These are phyloP conservation scores for Drosophila paulistorum DNA, from an alignment of 1,140 invertebrate species.

Conservation along the genomic window DNA sequence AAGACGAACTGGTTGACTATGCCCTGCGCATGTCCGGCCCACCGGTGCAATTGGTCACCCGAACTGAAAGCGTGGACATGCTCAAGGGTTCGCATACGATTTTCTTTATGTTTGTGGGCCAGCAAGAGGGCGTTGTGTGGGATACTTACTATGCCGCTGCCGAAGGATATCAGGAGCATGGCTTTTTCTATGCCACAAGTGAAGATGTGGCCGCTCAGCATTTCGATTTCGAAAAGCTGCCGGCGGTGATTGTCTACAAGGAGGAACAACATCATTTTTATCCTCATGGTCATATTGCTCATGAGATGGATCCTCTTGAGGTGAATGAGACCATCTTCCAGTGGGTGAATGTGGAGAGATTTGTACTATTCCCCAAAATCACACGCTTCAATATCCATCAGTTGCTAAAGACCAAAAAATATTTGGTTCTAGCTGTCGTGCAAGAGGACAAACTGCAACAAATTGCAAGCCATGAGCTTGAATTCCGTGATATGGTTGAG, in stretches of 20 bases:
- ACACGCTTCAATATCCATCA: constrained; percentile 93
- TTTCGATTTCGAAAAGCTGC: constrained; percentile 86
- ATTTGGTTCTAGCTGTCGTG: constrained; percentile 92
- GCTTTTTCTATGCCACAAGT: constrained; percentile 93
- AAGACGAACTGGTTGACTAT: constrained; percentile 97
- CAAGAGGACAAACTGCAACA: constrained; percentile 94
- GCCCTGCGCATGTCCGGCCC: constrained; percentile 94
- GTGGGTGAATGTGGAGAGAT: constrained; percentile 96
- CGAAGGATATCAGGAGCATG: constrained; percentile 90
- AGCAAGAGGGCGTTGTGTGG: constrained; percentile 90
- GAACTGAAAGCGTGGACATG: constrained; percentile 90
- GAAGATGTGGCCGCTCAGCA: constrained; percentile 88
- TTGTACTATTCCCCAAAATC: constrained; percentile 93
- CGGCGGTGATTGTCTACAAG: constrained; percentile 93
- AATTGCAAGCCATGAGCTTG: constrained; percentile 90
- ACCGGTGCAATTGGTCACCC: constrained; percentile 91
- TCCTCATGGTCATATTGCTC: constrained; percentile 84
- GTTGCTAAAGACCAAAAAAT: constrained; percentile 92
- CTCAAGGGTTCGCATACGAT: constrained; percentile 89
- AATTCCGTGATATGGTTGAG: constrained; percentile 94
- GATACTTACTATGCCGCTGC: constrained; percentile 90
- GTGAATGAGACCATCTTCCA: constrained; percentile 88
- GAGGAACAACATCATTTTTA: constrained; percentile 89
- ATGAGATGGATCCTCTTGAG: constrained; percentile 84
- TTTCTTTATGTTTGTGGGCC: constrained; percentile 95